phyloP scores from a whole-genome alignment of 2,113 vertebrate species.

The Nothocercus nigrocapillus region DNA sequence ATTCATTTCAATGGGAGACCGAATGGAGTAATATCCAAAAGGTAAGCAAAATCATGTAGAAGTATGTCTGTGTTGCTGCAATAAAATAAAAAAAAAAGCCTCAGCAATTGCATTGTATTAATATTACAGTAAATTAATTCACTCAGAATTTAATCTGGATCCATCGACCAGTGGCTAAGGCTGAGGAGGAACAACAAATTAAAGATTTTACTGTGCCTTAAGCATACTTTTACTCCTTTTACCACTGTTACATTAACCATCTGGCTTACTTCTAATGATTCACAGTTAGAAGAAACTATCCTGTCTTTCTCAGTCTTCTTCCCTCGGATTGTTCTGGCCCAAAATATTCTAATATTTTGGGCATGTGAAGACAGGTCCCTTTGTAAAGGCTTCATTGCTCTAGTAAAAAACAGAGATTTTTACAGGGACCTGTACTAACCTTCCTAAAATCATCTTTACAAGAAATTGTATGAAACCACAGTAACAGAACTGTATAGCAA shows the following conservation, averaged over 20 bases:
- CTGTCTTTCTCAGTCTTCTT: background rate
- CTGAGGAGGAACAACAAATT: slow-evolving; percentile 67
- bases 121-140: slow-evolving; percentile 58
- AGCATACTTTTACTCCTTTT: slow-evolving; percentile 72
- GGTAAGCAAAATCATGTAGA: background rate
- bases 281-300: slow-evolving; percentile 54
- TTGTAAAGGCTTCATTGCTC: background rate
- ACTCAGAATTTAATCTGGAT: slow-evolving; percentile 70
- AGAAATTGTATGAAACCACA: background rate
- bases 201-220: slow-evolving; percentile 70
- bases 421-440: background rate
- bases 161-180: slow-evolving; percentile 68
- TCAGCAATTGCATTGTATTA: slow-evolving; percentile 37
- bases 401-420: background rate
- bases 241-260: slow-evolving; percentile 71
- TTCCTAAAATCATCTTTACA: background rate
- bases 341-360: background rate
- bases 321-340: background rate
- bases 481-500: background rate
- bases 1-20: background rate
- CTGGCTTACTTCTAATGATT: slow-evolving; percentile 67
- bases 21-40: slow-evolving; percentile 2
- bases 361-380: background rate
- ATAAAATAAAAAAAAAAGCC: slow-evolving; percentile 43
- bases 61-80: background rate